Evolutionary conservation across 2,888 invertebrate genomes (phyloP), one percentile per base, ranked within the genome.

Genomic region (Netelia melanura): DNA sequence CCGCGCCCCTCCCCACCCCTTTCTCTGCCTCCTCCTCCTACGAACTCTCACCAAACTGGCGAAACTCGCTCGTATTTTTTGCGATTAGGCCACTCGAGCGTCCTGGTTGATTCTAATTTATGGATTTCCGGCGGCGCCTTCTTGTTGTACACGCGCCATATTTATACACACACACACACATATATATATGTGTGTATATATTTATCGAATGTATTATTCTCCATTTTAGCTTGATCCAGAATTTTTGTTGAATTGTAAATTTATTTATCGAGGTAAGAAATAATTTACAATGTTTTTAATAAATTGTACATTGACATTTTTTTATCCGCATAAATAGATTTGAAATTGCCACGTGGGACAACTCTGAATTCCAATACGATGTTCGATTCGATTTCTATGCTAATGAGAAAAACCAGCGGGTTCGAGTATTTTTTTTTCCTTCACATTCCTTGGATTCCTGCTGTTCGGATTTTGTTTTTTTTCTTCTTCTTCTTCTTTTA

Each of bases 51-150:
- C 30, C 65, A 52, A 56, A 70, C 77, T 78, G 48, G 85, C 85
- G 87, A 88, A 90, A 85, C 86, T 88, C 67, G 90, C 88, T 89
- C 91, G 90, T 92, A 92, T 92, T 91, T 92, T 92, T 90, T 75
- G 87, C 91, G 92, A 91, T 92, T 92, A 92, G 90, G 88, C 90
- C 91, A 89, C 89, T 90, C 89, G 81, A 54, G 89, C 88, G 90
- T 87, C 81, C 64, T 87, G 74, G 83, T 86, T 92, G 90, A 92
- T 92, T 90, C 92, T 91, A 92, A 92, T 90, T 92, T 92, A 92
- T 92, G 92, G 89, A 91, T 92, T 92, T 91, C 91, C 89, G 89
- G 89, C 87, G 74, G 62, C 78, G 78, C 74, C 71, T 79, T 82
- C 23, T 43, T 38, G 52, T 21, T 48, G 48, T 48, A 2, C 43